These are phyloP conservation scores for Anagrus nilaparvatae DNA, from an alignment of 1,140 invertebrate genomes.

Conservation along the genomic window DNA sequence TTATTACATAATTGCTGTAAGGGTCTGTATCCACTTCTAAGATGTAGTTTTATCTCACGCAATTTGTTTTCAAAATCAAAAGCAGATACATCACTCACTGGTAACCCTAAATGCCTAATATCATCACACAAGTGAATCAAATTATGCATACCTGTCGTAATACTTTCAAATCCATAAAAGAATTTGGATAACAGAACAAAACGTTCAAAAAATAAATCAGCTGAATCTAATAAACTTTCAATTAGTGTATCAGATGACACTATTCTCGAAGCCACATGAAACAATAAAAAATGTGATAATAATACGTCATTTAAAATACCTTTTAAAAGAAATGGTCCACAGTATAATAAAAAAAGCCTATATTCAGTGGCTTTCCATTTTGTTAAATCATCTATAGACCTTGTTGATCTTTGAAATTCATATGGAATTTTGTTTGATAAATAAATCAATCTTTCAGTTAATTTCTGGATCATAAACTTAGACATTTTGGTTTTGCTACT, in stretches of 20 bases:
- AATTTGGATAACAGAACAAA: not conserved
- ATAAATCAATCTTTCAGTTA: conserved; percentile 10
- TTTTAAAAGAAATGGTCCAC: conserved; percentile 15
- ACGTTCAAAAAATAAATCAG: not conserved
- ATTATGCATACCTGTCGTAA: conserved; percentile 16
- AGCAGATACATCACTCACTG: conserved; percentile 13
- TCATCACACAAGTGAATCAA: conserved; percentile 15
- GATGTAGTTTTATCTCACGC: conserved; percentile 11
- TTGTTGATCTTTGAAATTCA: conserved; percentile 17
- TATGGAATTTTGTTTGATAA: conserved; percentile 13
- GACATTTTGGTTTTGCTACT: not conserved
- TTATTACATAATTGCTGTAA: conserved; percentile 9
- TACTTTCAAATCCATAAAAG: conserved; percentile 14
- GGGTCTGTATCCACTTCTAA: conserved; percentile 13
- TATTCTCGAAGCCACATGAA: conserved; percentile 16
- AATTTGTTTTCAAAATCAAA: conserved; percentile 18
- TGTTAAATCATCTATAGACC: conserved; percentile 8
- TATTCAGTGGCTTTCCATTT: conserved; percentile 19
- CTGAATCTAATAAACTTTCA: not conserved
- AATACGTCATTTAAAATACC: conserved; percentile 4
- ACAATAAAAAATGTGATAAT: conserved; percentile 17
- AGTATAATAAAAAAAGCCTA: conserved; percentile 20
- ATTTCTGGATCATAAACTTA: not conserved
- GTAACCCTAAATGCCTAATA: conserved; percentile 8
- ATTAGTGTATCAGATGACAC: not conserved